Base-by-base conservation (phyloP, 2,113 vertebrate genomes). In the zebrafish (Danio rerio) region DNA sequence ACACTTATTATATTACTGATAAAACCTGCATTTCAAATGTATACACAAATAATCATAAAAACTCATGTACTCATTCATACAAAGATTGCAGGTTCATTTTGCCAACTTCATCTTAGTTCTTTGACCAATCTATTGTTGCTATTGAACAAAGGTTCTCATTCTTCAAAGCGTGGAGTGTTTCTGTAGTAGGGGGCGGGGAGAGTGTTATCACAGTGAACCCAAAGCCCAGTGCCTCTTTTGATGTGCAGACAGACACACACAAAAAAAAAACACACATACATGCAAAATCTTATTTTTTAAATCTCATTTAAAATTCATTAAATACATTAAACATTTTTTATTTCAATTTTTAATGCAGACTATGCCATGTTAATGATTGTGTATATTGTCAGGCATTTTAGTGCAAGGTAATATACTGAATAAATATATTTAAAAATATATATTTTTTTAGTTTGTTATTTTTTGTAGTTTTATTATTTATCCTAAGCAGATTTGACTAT, bases 41-140 rank as follows among this genome's bases (percentile, higher is more conserved):
- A 43, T 49, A n/a, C 45, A 43, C 9, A 20, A 71, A 55, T 56
- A 55, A 73, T 73, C 42, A 31, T 40, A 55, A 11, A 31, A 52
- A 52, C 6, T 42, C 15, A 9, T 45, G 11, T 7, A 74, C 13
- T 74, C 7, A 61, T 10, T 59, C 15, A 75, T 56, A 15, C 5
- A 42, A 56, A 2, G 69, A 49, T 52, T 74, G 16, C 31, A 55
- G 65, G 5, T 45, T 52, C 9, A 63, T 65, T 72, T 20, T 15
- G 70, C 52, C 5, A 86, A 88, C 82, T 86, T 86, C 11, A 83
- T 87, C 56, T 83, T 59, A 69, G 87, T 74, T 80, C 61, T 76
- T 72, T 86, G 49, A 83, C 74, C 66, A 79, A 88, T 80, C 62
- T 58, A 66, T 65, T 86, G 81, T 83, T 80, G 74, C 59, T 71